Evolutionary conservation across 2,888 invertebrate genomes (phyloP).

Genomic region (Nomada fabriciana): DNA sequence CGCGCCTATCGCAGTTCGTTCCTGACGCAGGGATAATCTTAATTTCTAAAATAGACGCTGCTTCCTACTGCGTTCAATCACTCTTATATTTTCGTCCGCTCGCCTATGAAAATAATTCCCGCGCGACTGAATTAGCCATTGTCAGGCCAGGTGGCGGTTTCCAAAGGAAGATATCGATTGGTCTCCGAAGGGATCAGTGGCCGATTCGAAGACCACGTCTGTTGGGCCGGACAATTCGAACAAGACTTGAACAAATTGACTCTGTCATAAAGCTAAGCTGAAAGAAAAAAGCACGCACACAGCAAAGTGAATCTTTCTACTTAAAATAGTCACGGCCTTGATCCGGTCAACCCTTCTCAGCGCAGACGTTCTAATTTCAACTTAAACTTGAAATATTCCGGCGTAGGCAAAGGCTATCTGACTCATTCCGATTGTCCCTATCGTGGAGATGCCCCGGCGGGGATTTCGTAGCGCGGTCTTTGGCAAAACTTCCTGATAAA

Average conservation of each 20-base stretch:
- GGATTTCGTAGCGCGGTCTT: too few species aligned
- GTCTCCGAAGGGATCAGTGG: too few species aligned
- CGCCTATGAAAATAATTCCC: neutral
- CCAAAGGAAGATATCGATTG: neutral
- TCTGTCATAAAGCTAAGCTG: too few species aligned
- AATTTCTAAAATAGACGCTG: neutral
- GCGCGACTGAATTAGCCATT: neutral
- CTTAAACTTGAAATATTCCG: slow-evolving; percentile 54
- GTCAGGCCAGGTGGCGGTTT: neutral
- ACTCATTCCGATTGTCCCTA: slow-evolving; percentile 25
- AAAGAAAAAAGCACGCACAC: too few species aligned
- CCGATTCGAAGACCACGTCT: too few species aligned
- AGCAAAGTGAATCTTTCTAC: neutral
- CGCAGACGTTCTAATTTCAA: slow-evolving; percentile 26
- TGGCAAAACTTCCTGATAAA: slow-evolving; percentile 47
- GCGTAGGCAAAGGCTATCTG: slow-evolving; percentile 48
- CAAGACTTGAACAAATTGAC: too few species aligned
- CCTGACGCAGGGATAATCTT: neutral
- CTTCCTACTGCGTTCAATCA: neutral
- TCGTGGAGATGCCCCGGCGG: slow-evolving; percentile 29
- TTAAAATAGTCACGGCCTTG: neutral
- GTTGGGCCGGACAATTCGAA: too few species aligned
- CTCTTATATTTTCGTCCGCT: neutral
- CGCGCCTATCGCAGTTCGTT: neutral
- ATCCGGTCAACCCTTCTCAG: slow-evolving; percentile 3